Conservation (phyloP, 2,888 invertebrate species). For the Malthinus seriepunctatus region DNA sequence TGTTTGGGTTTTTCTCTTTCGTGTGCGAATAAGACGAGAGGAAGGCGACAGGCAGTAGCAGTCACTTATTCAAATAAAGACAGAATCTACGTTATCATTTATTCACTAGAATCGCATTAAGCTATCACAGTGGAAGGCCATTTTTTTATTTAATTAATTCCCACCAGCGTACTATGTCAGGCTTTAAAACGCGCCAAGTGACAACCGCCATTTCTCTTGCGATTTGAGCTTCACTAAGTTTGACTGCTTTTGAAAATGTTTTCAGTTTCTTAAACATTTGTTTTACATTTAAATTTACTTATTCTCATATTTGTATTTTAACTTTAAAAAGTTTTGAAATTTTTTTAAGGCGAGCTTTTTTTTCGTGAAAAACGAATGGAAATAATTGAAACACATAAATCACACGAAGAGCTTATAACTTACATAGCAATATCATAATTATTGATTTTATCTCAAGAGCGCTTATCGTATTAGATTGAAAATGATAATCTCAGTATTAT, state of each 20-base stretch:
- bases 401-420: slow-evolving; percentile 10
- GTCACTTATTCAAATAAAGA: slow-evolving; percentile 45
- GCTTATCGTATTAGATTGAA: no score
- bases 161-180: slow-evolving; percentile 52
- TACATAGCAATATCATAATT: slow-evolving; percentile 15
- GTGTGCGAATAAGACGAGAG: not conserved
- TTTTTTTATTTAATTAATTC: slow-evolving; percentile 54
- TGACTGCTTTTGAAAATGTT: slow-evolving; percentile 23
- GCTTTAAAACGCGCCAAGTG: slow-evolving; percentile 52
- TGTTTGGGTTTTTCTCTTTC: no score
- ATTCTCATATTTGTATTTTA: slow-evolving; percentile 1
- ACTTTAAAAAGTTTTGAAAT: not conserved
- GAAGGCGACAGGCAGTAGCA: slow-evolving; percentile 24
- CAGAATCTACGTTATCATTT: slow-evolving; percentile 47
- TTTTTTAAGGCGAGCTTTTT: not conserved
- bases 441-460: slow-evolving; percentile 13
- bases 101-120: slow-evolving; percentile 51
- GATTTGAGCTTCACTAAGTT: slow-evolving; percentile 41
- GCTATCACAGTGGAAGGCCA: slow-evolving; percentile 48
- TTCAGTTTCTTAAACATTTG: slow-evolving; percentile 7
- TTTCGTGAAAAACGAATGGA: no score
- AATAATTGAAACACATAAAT: no score
- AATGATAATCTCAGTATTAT: no score
- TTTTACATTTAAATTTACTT: slow-evolving; percentile 6
- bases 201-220: slow-evolving; percentile 51